Percentiles rank a stretch among this genome's conserved stretches.
phyloP scores from a whole-genome alignment of 2,113 vertebrate genomes.

The Sturnira hondurensis region DNA sequence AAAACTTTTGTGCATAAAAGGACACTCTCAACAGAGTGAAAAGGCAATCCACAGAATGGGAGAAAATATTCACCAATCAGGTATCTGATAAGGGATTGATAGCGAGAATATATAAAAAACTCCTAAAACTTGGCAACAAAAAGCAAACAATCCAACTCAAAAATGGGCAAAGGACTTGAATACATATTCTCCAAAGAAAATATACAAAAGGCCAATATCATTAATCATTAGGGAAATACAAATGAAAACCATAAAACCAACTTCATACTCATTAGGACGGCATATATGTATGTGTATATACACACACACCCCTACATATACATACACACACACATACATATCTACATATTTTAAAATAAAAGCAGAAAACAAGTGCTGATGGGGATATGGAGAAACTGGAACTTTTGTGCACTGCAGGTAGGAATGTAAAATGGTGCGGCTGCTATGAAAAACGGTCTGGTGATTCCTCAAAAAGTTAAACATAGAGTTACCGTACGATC shows the following conservation, averaged over 20 bases:
- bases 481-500: neutral
- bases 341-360: neutral
- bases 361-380: neutral
- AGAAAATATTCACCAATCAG: neutral
- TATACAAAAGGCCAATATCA: neutral
- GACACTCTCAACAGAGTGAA: neutral
- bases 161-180: neutral
- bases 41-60: neutral
- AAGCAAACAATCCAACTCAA: neutral
- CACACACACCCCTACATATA: no score
- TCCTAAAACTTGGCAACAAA: neutral
- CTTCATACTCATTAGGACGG: neutral
- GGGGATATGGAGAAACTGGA: neutral
- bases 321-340: no score
- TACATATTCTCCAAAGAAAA: neutral
- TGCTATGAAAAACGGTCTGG: neutral
- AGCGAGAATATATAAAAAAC: neutral
- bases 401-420: neutral
- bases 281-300: no score
- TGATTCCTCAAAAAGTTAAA: neutral
- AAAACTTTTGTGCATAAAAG: neutral
- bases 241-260: neutral
- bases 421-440: neutral
- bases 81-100: neutral
- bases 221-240: neutral